Evolutionary conservation across 2,888 invertebrate genomes (phyloP).

Genomic region (Cheilosia soror): DNA sequence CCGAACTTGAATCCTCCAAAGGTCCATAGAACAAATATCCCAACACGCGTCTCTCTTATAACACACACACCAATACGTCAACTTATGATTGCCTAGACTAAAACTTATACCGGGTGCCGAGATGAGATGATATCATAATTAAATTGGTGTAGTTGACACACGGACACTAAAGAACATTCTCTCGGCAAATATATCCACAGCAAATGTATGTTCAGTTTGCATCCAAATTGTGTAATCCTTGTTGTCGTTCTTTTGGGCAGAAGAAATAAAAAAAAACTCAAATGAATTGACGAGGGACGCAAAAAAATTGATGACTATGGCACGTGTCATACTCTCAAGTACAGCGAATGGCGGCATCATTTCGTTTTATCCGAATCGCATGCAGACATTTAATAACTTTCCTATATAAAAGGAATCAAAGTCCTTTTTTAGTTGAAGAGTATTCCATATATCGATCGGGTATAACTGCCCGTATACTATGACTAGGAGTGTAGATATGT

Average conservation of each 20-base stretch:
- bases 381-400: constrained; percentile 57
- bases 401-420: constrained; percentile 36
- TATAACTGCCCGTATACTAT: neutral
- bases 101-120: neutral
- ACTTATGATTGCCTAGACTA: constrained; percentile 5
- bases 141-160: constrained; percentile 66
- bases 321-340: constrained; percentile 66
- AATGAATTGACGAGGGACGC: constrained; percentile 1
- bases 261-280: neutral
- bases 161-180: constrained; percentile 20
- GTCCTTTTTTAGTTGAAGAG: constrained; percentile 27
- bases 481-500: neutral
- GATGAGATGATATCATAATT: constrained; percentile 68
- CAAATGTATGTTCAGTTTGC: constrained; percentile 20
- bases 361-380: constrained; percentile 50
- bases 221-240: constrained; percentile 53
- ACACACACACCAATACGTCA: constrained; percentile 5
- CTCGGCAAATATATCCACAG: constrained; percentile 26
- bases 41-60: constrained; percentile 15
- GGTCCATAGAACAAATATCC: constrained; percentile 18
- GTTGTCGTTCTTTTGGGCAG: constrained; percentile 12
- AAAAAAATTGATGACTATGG: constrained; percentile 56
- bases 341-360: constrained; percentile 43
- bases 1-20: neutral
- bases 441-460: constrained; percentile 45